Conservation (phyloP, 1,140 invertebrate genomes). For the Microplitis demolitor region DNA sequence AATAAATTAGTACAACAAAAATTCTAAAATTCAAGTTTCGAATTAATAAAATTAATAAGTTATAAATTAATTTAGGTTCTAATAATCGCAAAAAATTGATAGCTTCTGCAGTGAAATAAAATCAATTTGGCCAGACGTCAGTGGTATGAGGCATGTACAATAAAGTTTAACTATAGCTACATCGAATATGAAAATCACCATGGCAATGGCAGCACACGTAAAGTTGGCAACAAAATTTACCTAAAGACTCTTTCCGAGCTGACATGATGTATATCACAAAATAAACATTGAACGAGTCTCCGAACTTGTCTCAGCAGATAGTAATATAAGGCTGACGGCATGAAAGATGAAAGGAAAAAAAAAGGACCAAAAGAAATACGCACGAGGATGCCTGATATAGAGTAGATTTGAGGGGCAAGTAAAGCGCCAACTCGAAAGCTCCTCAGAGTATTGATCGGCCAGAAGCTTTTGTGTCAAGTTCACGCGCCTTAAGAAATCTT, state of each 20-base stretch:
- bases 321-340: not conserved
- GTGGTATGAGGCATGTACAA: not conserved
- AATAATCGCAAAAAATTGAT: not conserved
- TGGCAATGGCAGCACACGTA: not conserved
- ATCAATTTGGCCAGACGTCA: slow-evolving; percentile 44
- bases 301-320: not conserved
- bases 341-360: not conserved
- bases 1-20: too few species aligned
- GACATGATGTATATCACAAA: not conserved
- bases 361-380: not conserved
- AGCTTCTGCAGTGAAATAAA: not conserved
- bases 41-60: too few species aligned
- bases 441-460: slow-evolving; percentile 54
- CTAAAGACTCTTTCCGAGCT: not conserved
- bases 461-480: slow-evolving; percentile 56
- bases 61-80: not conserved
- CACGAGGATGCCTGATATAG: slow-evolving; percentile 12
- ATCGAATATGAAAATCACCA: slow-evolving; percentile 7
- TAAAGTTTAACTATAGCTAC: not conserved
- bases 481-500: slow-evolving; percentile 45
- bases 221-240: not conserved
- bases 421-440: slow-evolving; percentile 45
- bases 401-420: slow-evolving; percentile 27
- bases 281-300: not conserved
- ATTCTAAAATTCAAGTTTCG: too few species aligned